These are phyloP conservation scores for Caenorhabditis virilis DNA, from an alignment of 2,888 invertebrate species.

Conservation along the genomic window DNA sequence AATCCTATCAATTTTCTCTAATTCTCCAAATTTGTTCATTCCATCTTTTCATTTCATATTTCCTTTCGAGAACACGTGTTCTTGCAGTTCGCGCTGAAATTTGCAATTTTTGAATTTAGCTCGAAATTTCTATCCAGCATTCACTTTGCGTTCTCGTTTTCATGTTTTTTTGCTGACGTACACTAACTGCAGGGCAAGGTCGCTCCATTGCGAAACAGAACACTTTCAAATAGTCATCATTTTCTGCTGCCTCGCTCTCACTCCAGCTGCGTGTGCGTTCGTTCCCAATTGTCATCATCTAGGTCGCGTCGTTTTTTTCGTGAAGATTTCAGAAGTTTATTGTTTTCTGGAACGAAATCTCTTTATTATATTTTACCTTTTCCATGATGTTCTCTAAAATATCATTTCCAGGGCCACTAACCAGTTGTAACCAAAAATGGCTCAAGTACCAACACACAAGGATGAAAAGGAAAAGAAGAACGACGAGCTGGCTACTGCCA, in stretches of 20 bases:
- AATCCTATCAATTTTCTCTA: too few species aligned
- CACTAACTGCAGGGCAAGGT: neutral
- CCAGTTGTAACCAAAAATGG: neutral
- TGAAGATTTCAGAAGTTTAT: too few species aligned
- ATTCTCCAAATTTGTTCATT: too few species aligned
- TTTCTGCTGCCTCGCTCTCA: neutral
- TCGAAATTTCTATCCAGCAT: too few species aligned
- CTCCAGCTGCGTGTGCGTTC: neutral
- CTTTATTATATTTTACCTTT: too few species aligned
- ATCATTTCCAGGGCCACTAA: neutral
- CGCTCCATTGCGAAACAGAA: neutral
- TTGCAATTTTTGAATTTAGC: too few species aligned
- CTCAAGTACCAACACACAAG: constrained; percentile 10
- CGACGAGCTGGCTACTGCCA: constrained; percentile 92
- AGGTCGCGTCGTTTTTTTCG: neutral
- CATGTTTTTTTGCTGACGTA: too few species aligned
- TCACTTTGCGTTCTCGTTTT: too few species aligned
- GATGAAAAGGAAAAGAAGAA: constrained; percentile 60
- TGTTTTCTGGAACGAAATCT: too few species aligned
- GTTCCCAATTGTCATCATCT: neutral
- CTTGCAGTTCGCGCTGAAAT: too few species aligned
- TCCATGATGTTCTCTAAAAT: too few species aligned
- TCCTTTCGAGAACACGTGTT: too few species aligned
- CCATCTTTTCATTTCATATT: neutral
- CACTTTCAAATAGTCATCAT: neutral